Percentiles rank a stretch among this genome's conserved stretches.
phyloP scores from a whole-genome alignment of 1,140 invertebrate genomes.

The Oncopodura yosiiana region DNA sequence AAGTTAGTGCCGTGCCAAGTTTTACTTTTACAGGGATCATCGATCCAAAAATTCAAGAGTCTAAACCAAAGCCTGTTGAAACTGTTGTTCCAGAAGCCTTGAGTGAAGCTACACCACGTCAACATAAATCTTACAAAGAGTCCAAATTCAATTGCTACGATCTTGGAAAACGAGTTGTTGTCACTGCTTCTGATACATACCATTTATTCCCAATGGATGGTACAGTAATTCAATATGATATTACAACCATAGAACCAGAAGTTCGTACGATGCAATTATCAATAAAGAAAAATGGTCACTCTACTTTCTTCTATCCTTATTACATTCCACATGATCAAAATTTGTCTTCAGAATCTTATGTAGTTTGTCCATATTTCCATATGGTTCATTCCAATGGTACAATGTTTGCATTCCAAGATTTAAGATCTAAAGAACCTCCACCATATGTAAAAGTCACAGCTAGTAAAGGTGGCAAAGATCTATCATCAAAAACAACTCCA shows the following conservation, averaged over 20 bases:
- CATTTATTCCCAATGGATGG: slow-evolving; percentile 25
- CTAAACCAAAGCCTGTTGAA: neutral
- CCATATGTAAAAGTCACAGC: slow-evolving; percentile 4
- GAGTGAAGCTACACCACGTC: too few relatives aligned
- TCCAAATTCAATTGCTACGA: slow-evolving; percentile 18
- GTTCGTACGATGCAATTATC: slow-evolving; percentile 25
- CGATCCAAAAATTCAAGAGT: neutral
- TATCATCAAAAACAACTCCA: too few relatives aligned
- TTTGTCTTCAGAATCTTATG: slow-evolving; percentile 7
- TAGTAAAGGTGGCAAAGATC: too few relatives aligned
- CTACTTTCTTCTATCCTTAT: slow-evolving; percentile 24
- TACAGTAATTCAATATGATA: slow-evolving; percentile 17
- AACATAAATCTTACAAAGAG: neutral
- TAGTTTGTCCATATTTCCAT: slow-evolving; percentile 24
- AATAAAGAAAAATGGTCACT: slow-evolving; percentile 17
- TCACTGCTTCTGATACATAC: slow-evolving; percentile 11
- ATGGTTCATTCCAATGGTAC: slow-evolving; percentile 16
- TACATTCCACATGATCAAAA: slow-evolving; percentile 22
- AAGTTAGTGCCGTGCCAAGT: too few relatives aligned
- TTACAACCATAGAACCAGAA: slow-evolving; percentile 20
- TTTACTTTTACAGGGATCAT: neutral
- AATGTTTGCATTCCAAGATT: slow-evolving; percentile 22
- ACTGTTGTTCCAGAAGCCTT: too few relatives aligned
- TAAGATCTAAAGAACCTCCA: slow-evolving; percentile 7
- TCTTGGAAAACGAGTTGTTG: slow-evolving; percentile 17